Evolutionary conservation across 2,113 vertebrate genomes (phyloP).

Genomic region (Lanius ludovicianus): DNA sequence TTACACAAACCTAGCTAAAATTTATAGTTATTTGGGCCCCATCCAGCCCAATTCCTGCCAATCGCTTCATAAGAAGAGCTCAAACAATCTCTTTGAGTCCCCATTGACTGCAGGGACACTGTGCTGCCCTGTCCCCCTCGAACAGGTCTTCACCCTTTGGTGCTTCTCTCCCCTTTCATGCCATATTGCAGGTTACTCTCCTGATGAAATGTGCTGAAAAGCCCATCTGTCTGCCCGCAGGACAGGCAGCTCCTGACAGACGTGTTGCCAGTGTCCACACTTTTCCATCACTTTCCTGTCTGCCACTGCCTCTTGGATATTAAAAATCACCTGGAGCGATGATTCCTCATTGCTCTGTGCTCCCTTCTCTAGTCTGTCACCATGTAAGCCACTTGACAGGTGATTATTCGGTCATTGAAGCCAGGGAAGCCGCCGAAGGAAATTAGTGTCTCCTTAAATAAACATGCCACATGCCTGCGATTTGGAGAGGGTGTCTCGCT

Average conservation of each 20-base stretch:
- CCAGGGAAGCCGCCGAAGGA: background rate
- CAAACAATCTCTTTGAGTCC: background rate
- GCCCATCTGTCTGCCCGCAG: slow-evolving; percentile 1
- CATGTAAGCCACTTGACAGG: background rate
- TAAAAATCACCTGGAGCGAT: slow-evolving; percentile 26
- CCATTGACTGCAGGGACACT: background rate
- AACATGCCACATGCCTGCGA: background rate
- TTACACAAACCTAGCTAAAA: background rate
- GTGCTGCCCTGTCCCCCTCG: background rate
- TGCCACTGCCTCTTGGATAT: background rate
- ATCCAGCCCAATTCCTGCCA: background rate
- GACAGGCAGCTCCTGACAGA: background rate
- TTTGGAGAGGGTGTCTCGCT: background rate
- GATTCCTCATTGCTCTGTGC: background rate
- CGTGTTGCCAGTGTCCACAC: background rate
- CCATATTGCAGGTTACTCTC: background rate
- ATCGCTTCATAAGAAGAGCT: background rate
- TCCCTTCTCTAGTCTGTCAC: slow-evolving; percentile 8
- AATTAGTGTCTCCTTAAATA: slow-evolving; percentile 12
- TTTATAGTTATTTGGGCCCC: background rate
- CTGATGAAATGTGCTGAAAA: background rate
- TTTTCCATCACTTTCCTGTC: background rate
- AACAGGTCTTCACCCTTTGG: background rate
- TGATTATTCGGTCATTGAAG: background rate
- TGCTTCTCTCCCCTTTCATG: background rate